A percentile compares a stretch with the other conserved stretches of the same genome.
Conservation (phyloP, 2,113 vertebrate genomes). For the Gobius niger region DNA sequence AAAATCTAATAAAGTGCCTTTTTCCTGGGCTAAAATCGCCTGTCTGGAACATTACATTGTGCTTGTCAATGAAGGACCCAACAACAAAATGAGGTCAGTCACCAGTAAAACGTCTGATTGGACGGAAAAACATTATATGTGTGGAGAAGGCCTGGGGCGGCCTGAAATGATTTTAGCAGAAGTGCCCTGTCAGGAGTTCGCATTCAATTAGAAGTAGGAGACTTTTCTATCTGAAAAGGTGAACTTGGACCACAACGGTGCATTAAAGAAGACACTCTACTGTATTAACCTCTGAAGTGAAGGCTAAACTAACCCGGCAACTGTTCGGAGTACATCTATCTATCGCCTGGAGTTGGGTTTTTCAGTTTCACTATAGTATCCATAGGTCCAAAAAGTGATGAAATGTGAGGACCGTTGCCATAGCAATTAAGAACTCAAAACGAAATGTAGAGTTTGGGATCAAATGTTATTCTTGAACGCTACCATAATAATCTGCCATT, state of each 20-base stretch:
- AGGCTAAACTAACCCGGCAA: conserved; percentile 11
- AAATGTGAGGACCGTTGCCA: no score
- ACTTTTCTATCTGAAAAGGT: conserved; percentile 9
- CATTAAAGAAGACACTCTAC: background rate
- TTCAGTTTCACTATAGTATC: no score
- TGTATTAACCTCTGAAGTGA: conserved; percentile 44
- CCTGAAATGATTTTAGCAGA: background rate
- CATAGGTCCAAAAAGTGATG: no score
- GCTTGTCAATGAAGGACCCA: conserved; percentile 10
- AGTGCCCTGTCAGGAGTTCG: conserved; percentile 9
- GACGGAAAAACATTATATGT: conserved; percentile 12
- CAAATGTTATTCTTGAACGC: no score
- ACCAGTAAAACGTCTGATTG: conserved; percentile 1
- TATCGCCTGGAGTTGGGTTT: background rate
- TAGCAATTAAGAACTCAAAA: no score
- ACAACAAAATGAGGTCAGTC: conserved; percentile 31
- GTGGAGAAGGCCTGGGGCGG: conserved; percentile 3
- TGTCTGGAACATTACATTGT: conserved; percentile 33
- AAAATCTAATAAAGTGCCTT: conserved; percentile 33
- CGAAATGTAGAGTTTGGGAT: no score
- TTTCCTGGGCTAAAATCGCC: conserved; percentile 28
- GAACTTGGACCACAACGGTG: background rate
- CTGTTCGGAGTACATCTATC: background rate
- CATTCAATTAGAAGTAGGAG: conserved; percentile 4
- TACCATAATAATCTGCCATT: no score